These are phyloP conservation scores for Trinectes maculatus DNA, from an alignment of 2,113 vertebrate genomes.

Conservation along the genomic window DNA sequence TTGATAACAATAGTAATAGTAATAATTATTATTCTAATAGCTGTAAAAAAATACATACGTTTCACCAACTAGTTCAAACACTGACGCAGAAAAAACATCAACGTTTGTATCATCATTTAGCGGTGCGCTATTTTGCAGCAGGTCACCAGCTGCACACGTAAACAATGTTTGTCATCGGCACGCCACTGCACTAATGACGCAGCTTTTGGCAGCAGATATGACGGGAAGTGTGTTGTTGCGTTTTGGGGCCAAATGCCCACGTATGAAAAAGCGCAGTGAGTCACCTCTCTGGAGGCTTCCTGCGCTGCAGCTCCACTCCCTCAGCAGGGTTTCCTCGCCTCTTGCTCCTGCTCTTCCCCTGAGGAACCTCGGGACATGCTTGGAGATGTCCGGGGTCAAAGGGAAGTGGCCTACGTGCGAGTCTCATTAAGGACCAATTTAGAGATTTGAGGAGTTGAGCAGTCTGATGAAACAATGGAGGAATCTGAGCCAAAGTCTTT, in stretches of 20 bases:
- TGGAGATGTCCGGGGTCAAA: constrained; percentile 69
- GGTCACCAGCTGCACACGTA: constrained; percentile 72
- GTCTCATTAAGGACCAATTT: constrained; percentile 66
- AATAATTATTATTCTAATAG: neutral
- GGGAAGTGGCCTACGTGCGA: constrained; percentile 76
- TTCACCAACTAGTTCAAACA: no score
- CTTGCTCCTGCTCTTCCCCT: constrained; percentile 83
- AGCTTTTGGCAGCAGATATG: constrained; percentile 66
- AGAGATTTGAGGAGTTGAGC: constrained; percentile 55
- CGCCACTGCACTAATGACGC: constrained; percentile 63
- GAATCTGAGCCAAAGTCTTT: constrained; percentile 64
- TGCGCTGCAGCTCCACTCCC: constrained; percentile 70
- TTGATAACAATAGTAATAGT: neutral
- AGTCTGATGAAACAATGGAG: constrained; percentile 72
- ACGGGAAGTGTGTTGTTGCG: constrained; percentile 80
- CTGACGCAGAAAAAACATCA: no score
- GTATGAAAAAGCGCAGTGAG: constrained; percentile 71
- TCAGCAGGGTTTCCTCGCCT: constrained; percentile 83
- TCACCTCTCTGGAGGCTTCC: constrained; percentile 73
- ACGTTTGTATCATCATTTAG: constrained; percentile 2
- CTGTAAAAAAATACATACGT: no score
- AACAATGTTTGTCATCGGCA: constrained; percentile 1
- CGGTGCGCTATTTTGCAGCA: constrained; percentile 18
- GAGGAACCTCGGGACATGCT: constrained; percentile 78
- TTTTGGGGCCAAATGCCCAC: constrained; percentile 80